These are phyloP conservation scores for Merops nubicus DNA, from an alignment of 2,113 vertebrate species.

Conservation along the genomic window DNA sequence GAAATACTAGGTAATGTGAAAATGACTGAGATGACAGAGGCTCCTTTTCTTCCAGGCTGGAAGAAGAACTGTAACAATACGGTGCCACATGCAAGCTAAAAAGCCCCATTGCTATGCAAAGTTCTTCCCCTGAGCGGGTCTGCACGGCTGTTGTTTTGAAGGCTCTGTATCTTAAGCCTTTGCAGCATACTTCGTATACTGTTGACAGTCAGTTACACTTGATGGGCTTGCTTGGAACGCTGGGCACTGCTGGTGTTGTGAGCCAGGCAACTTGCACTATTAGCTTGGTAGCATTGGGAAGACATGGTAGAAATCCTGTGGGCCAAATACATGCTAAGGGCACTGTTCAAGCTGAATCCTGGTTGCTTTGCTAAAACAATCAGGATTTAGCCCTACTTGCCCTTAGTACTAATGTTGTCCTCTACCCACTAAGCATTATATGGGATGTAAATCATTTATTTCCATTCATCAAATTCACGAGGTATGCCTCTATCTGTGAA, in stretches of 20 bases:
- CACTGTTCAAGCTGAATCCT: neutral
- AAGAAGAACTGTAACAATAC: neutral
- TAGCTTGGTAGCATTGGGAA: neutral
- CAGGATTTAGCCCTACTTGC: neutral
- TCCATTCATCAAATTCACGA: slow-evolving; percentile 18
- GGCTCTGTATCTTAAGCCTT: neutral
- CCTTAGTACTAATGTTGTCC: neutral
- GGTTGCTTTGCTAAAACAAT: neutral
- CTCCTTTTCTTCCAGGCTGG: neutral
- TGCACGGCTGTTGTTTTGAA: neutral
- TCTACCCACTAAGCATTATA: neutral
- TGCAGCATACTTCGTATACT: neutral
- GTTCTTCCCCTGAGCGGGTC: neutral
- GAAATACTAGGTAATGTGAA: neutral
- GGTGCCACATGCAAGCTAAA: neutral
- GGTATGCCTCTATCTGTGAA: slow-evolving; percentile 17
- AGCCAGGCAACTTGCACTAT: neutral
- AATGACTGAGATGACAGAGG: neutral
- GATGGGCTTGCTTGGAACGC: neutral
- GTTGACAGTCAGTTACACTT: neutral
- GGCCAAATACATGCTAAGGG: neutral
- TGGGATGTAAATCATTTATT: slow-evolving; percentile 28
- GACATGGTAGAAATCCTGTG: neutral
- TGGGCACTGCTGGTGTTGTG: neutral
- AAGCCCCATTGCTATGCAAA: neutral